phyloP scores from a whole-genome alignment of 35 echinoderm and acorn worm genomes.

The Ophiothrix spiculata region DNA sequence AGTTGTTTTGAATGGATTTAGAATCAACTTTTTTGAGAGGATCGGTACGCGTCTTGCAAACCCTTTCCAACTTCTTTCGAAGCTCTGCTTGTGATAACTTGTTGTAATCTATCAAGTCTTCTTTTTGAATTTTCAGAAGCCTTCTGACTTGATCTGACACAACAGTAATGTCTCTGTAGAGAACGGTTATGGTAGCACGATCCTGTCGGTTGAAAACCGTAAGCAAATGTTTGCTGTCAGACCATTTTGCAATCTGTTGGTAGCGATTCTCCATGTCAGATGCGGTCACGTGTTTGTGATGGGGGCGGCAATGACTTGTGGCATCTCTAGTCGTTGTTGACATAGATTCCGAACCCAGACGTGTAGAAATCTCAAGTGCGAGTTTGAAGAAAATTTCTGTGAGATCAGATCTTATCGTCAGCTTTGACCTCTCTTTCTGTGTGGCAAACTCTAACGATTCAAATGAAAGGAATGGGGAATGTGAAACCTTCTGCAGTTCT shows the following conservation, averaged over 20 bases:
- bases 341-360: neutral
- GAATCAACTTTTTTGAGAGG: neutral
- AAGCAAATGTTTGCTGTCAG: constrained; percentile 29
- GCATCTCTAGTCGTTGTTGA: neutral
- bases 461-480: constrained; percentile 8
- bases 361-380: neutral
- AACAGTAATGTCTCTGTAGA: constrained; percentile 7
- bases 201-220: constrained; percentile 36
- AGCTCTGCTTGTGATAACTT: constrained; percentile 12
- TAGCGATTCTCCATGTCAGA: neutral
- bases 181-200: neutral
- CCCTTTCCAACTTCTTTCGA: neutral
- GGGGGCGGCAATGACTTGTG: neutral
- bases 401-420: constrained; percentile 4
- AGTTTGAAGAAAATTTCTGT: neutral
- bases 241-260: constrained; percentile 22
- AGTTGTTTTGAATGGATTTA: constrained; percentile 20
- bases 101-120: constrained; percentile 18
- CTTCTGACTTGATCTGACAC: constrained; percentile 10
- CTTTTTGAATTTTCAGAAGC: constrained; percentile 6
- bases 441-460: neutral
- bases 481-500: constrained; percentile 19
- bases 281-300: neutral
- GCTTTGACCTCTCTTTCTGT: neutral
- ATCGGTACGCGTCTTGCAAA: neutral